Evolutionary conservation across 2,113 vertebrate species (phyloP).

Genomic region (Leuciscus idus): DNA sequence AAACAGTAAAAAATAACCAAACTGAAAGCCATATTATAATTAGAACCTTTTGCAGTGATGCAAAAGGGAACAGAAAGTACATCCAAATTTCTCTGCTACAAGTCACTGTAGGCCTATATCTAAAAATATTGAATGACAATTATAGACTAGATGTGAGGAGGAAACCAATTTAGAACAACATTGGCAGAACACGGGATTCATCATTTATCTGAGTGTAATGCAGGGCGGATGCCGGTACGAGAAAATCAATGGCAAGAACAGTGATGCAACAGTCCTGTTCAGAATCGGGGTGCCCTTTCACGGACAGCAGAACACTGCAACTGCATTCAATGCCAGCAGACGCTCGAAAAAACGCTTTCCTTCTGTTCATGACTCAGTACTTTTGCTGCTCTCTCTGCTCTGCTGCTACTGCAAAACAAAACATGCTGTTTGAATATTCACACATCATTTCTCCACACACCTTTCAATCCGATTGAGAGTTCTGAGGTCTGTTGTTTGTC

Average conservation of each 20-base stretch:
- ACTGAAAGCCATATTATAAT: slow-evolving; percentile 26
- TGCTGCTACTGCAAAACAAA: slow-evolving; percentile 23
- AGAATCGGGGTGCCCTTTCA: background rate
- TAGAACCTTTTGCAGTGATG: background rate
- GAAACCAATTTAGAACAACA: slow-evolving; percentile 24
- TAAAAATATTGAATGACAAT: slow-evolving; percentile 37
- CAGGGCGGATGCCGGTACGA: background rate
- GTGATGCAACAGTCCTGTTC: slow-evolving; percentile 9
- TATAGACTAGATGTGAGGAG: slow-evolving; percentile 14
- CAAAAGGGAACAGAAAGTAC: slow-evolving; percentile 9
- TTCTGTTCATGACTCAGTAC: slow-evolving; percentile 42
- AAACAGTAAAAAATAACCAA: background rate
- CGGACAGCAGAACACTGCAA: background rate
- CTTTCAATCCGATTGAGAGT: background rate
- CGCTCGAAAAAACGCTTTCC: background rate
- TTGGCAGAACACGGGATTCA: background rate
- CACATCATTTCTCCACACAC: background rate
- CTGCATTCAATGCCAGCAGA: slow-evolving; percentile 6
- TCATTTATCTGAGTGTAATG: background rate
- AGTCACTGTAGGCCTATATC: slow-evolving; percentile 14
- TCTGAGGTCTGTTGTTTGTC: background rate
- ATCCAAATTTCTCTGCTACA: background rate
- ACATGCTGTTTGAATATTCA: slow-evolving; percentile 20
- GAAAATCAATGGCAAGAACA: slow-evolving; percentile 23
- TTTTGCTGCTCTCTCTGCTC: slow-evolving; percentile 13